Percentiles rank a stretch among this genome's conserved stretches.
Evolutionary conservation across 2,888 invertebrate genomes (phyloP).

Genomic region (Aspidiotus destructor): DNA sequence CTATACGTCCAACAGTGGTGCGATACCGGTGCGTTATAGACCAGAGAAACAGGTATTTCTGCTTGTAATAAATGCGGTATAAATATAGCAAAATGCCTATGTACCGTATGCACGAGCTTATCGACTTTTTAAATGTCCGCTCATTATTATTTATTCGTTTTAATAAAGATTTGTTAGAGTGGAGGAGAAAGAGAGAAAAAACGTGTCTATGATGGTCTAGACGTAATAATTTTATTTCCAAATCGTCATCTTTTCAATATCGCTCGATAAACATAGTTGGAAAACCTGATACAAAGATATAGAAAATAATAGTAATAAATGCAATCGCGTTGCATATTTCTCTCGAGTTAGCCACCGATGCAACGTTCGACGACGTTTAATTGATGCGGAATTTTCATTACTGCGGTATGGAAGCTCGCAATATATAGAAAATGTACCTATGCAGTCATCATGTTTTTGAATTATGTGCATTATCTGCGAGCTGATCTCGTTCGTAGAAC

Average conservation of each 20-base stretch:
- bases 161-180: constrained; percentile 12
- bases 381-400: too few species aligned
- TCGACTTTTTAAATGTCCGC: constrained; percentile 25
- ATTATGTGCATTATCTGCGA: too few species aligned
- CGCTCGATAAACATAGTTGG: background rate
- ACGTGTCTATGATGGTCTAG: constrained; percentile 31
- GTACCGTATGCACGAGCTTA: constrained; percentile 7
- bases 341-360: too few species aligned
- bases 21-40: background rate
- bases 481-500: too few species aligned
- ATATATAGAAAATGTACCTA: too few species aligned
- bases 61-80: constrained; percentile 3
- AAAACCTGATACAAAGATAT: background rate
- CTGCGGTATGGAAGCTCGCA: too few species aligned
- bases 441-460: too few species aligned
- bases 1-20: background rate
- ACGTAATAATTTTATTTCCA: constrained; percentile 30
- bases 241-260: constrained; percentile 29
- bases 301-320: too few species aligned
- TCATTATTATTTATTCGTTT: constrained; percentile 32
- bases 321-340: too few species aligned
- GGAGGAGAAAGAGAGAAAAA: constrained; percentile 3
- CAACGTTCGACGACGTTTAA: too few species aligned
- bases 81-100: constrained; percentile 1
- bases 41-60: constrained; percentile 1